These are phyloP conservation scores for Lysiphlebus fabarum DNA, from an alignment of 1,140 invertebrate species.

Conservation along the genomic window DNA sequence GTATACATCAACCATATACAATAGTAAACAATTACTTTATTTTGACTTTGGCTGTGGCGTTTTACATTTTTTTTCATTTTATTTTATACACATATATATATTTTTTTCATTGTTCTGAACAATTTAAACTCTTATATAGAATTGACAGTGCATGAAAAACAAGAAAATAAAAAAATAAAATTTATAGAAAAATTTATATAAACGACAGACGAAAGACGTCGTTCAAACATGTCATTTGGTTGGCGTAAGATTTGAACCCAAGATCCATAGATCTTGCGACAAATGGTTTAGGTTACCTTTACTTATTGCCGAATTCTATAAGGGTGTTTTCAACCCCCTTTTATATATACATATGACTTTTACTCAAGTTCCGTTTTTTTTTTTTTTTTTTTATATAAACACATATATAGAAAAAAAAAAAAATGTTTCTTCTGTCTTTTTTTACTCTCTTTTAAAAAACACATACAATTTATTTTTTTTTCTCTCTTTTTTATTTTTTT, in stretches of 20 bases:
- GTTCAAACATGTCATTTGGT: conserved; percentile 2
- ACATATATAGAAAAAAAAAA: conserved; percentile 3
- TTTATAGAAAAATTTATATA: neutral
- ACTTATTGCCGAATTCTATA: conserved; percentile 37
- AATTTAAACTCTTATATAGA: no score
- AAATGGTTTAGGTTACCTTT: conserved; percentile 33
- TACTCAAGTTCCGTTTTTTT: neutral
- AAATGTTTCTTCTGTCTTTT: no score
- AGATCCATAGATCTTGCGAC: conserved; percentile 33
- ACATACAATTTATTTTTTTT: no score
- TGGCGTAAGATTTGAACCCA: conserved; percentile 1
- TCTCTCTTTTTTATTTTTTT: no score
- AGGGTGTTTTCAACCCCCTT: conserved; percentile 15
- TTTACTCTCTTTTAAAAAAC: no score
- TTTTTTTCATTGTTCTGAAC: neutral
- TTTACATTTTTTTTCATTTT: conserved; percentile 13
- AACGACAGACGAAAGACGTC: neutral
- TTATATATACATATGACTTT: conserved; percentile 1
- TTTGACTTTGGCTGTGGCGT: conserved; percentile 38
- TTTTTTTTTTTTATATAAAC: no score
- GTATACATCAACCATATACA: neutral
- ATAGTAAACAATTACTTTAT: conserved; percentile 37
- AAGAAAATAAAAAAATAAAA: conserved; percentile 19
- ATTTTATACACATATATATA: neutral
- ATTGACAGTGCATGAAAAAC: conserved; percentile 1